Evolutionary conservation across 2,888 invertebrate species (phyloP).

Genomic region (Luperina testacea): DNA sequence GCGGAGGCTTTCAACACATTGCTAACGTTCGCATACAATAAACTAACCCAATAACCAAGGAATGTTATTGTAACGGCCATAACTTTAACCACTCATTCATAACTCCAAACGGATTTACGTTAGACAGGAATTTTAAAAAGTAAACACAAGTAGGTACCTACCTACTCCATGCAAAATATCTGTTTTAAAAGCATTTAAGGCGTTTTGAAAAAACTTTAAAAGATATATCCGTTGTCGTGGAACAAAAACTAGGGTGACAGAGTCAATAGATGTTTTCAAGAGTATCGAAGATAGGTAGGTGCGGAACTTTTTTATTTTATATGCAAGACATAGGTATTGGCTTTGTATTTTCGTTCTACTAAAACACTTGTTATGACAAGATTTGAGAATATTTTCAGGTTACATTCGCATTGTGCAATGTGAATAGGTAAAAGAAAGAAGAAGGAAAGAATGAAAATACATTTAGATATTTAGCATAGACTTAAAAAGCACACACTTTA

Average conservation of each 20-base stretch:
- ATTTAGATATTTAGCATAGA: too few species aligned
- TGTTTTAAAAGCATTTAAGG: slow-evolving; percentile 45
- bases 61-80: slow-evolving; percentile 69
- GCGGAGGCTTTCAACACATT: slow-evolving; percentile 67
- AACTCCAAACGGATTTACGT: slow-evolving; percentile 71
- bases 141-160: slow-evolving; percentile 64
- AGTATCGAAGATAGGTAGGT: background rate
- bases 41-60: slow-evolving; percentile 76
- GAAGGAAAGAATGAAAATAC: too few species aligned
- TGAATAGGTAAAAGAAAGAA: too few species aligned
- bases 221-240: slow-evolving; percentile 11
- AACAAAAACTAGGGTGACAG: slow-evolving; percentile 18
- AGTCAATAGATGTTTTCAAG: slow-evolving; percentile 39
- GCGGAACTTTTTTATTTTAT: slow-evolving; percentile 9
- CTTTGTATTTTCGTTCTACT: background rate
- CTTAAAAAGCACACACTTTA: too few species aligned
- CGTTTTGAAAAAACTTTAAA: slow-evolving; percentile 29
- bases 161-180: slow-evolving; percentile 57
- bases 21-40: slow-evolving; percentile 74
- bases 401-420: too few species aligned
- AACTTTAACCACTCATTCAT: slow-evolving; percentile 74
- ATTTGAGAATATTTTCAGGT: too few species aligned
- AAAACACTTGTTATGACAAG: too few species aligned
- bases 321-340: background rate
- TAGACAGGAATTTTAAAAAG: slow-evolving; percentile 69